Base-by-base conservation (phyloP, 2,888 invertebrate species). In the Xiphydria camelus region DNA sequence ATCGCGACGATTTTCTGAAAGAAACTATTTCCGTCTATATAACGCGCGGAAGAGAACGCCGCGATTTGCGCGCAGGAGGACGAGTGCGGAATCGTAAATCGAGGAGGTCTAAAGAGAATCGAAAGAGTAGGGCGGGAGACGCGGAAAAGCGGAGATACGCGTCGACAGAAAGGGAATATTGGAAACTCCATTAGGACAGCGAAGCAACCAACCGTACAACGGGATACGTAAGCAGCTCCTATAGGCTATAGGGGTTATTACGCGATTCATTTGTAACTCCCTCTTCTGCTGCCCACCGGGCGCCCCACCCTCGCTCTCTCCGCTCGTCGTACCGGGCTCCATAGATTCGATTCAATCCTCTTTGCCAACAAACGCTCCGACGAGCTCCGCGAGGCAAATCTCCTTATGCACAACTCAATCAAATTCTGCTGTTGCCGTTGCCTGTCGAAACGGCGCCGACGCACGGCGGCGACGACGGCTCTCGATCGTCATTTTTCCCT, bases 181-280 rank as follows among this genome's bases (percentile, higher is more conserved):
- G 61, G 59, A 62, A 68, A 66, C 51, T 64, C 63, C 61, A 64
- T 66, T 64, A 65, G 58, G 57, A 57, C 57, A 56, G 55, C 59
- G 57, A 63, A 25, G 22, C 59, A 55, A 53, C 54, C 55, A 53
- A 42, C 47, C 50, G 53, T 55, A 31, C 39, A 43, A 53, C 55
- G 53, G 64, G 66, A 68, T 67, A 64, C 58, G 61, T 64, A 68
- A 71, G 66, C 65, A 64, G 67, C 59, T 64, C 55, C 45, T 41
- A 40, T 48, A 34, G 42, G 12, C 29, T 41, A 31, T 35, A 15
- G 51, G 54, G 54, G 62, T 65, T 69, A 68, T 71, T 70, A 67
- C 62, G 68, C 65, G 68, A 72, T 67, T 71, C 73, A 69, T 72
- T 70, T 70, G 66, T 66, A 68, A 68, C 65, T 59, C 59, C 53